A percentile compares a stretch with the other conserved stretches of the same genome.
Evolutionary conservation across 2,888 invertebrate genomes (phyloP).

Genomic region (Uropetala carovei): DNA sequence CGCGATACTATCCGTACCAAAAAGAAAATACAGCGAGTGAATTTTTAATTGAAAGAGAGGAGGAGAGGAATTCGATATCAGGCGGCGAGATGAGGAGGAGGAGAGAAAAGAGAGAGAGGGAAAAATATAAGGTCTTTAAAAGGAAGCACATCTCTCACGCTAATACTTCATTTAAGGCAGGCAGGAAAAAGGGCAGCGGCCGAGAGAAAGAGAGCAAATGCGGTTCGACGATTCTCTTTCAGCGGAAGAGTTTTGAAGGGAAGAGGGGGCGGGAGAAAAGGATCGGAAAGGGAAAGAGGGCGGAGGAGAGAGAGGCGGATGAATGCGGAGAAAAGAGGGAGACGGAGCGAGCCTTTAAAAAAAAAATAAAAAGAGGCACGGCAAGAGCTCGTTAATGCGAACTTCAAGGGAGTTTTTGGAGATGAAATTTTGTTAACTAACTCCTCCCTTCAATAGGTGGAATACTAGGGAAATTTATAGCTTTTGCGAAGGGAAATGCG

Average conservation of each 20-base stretch:
- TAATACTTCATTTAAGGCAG: background rate
- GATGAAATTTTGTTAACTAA: constrained; percentile 8
- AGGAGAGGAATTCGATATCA: background rate
- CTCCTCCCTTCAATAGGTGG: background rate
- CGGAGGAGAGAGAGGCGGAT: background rate
- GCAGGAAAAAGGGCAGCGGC: background rate
- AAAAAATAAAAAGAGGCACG: constrained; percentile 19
- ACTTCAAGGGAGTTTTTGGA: background rate
- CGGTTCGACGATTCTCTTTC: background rate
- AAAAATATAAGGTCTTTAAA: background rate
- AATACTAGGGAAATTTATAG: background rate
- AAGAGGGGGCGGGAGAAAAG: background rate
- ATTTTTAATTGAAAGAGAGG: background rate
- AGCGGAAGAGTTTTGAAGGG: background rate
- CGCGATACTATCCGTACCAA: background rate
- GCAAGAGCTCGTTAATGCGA: background rate
- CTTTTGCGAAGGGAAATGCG: background rate
- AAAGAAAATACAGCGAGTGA: no score
- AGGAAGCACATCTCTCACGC: background rate
- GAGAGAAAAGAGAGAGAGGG: no score
- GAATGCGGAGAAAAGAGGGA: background rate
- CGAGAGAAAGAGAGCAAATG: background rate
- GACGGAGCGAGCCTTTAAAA: background rate
- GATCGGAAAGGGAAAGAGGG: background rate
- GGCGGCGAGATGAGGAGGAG: background rate